Evolutionary conservation across 2,113 vertebrate genomes (phyloP).

Genomic region (Phalacrocorax aristotelis): DNA sequence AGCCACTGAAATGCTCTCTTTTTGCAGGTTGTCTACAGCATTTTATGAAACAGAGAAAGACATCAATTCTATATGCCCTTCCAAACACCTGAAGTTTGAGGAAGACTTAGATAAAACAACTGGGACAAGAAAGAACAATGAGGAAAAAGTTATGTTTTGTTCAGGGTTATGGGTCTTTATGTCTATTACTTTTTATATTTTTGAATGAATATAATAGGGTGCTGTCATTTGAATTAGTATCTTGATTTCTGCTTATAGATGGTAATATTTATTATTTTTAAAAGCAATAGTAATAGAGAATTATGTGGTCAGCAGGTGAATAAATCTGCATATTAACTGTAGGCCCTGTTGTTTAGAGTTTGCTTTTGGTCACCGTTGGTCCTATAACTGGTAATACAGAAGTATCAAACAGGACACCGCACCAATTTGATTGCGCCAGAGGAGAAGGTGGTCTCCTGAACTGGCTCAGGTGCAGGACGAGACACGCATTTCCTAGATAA

Average conservation of each 20-base stretch:
- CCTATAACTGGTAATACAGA: accelerated
- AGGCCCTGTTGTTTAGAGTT: not conserved
- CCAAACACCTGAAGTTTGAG: not conserved
- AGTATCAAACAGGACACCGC: not conserved
- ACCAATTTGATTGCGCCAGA: accelerated
- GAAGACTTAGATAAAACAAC: not conserved
- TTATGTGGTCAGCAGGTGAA: not conserved
- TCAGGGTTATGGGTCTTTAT: not conserved
- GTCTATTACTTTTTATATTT: not conserved
- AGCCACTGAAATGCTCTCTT: not conserved
- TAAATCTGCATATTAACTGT: not conserved
- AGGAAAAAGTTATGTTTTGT: accelerated
- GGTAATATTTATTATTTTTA: not conserved
- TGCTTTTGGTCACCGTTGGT: not conserved
- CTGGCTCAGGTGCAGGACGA: not conserved
- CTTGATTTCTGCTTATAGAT: not conserved
- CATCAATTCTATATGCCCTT: not conserved
- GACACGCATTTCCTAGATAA: not conserved
- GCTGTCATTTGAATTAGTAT: not conserved
- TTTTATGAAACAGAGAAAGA: not conserved
- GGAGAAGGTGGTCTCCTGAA: not conserved
- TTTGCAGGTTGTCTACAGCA: not conserved
- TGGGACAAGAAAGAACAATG: not conserved
- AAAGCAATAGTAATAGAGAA: accelerated
- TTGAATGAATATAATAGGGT: not conserved